Evolutionary conservation across 2,888 invertebrate genomes (phyloP), one percentile per base, ranked within the genome.

Genomic region (Resseliella maxima): DNA sequence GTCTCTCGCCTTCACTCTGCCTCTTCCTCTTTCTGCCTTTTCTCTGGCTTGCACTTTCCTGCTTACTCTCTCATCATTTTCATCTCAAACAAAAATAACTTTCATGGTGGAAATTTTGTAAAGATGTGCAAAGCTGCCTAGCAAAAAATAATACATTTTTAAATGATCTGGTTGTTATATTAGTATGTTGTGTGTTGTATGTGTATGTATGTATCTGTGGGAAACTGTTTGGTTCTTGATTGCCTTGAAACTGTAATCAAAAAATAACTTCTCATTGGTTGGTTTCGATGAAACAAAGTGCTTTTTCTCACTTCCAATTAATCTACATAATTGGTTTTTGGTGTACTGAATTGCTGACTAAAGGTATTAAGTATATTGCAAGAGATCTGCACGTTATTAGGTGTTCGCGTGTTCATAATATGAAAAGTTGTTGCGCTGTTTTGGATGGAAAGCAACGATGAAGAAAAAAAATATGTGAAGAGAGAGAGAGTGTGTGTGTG

Each of bases 261-360:
- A 27, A 27, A 12, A 5, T 24, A n/a, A 59, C 27, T 59, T 59
- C 27, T n/a, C 59, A 59, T 59, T 24, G 59, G 50, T 18, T 21
- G 21, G n/a, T n/a, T n/a, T n/a, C n/a, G n/a, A n/a, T 18, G 18
- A 50, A 50, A 50, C 50, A 21, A 24, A 59, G 15, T 27, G 24
- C 59, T 59, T 8, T 27, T 59, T 59, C 27, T 59, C 59, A 24
- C 59, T 59, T 59, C 59, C 59, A 59, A 59, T 59, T 59, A 59
- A 59, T 59, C 59, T 59, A 59, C 59, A 59, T 59, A 59, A 59
- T 59, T 59, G 59, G 59, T 59, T 59, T 59, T 59, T 59, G 59
- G 59, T 59, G 27, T 59, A 59, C 27, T 15, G 12, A 59, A 24
- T 59, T 59, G 59, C 27, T 24, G 24, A 59, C 59, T n/a, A 24